phyloP scores from a whole-genome alignment of 2,888 invertebrate species.

The Apamea crenata region DNA sequence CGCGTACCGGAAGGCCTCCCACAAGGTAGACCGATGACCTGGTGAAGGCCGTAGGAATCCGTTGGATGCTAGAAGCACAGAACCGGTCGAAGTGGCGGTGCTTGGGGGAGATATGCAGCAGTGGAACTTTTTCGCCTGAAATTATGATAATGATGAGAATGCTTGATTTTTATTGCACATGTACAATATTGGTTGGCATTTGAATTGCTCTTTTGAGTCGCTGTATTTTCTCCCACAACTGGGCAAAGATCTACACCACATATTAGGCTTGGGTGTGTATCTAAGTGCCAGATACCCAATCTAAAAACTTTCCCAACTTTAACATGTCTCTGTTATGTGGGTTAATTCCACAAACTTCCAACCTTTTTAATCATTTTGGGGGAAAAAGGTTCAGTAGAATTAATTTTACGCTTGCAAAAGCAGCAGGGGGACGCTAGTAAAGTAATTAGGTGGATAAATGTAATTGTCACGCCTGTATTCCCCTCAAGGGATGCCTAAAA shows the following conservation, averaged over 20 bases:
- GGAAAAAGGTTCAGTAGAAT: conserved; percentile 43
- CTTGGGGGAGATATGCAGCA: not conserved
- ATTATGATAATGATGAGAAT: not conserved
- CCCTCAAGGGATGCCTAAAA: conserved; percentile 9
- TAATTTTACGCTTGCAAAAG: conserved; percentile 48
- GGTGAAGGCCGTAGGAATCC: not conserved
- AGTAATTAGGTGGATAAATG: conserved; percentile 48
- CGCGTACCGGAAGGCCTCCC: not conserved
- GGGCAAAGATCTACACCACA: not conserved
- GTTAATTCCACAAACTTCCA: conserved; percentile 21
- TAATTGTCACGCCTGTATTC: conserved; percentile 44
- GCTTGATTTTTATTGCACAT: not conserved
- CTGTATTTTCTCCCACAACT: no score
- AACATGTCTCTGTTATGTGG: not conserved
- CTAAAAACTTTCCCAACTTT: conserved; percentile 12
- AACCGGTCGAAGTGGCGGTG: not conserved
- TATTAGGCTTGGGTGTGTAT: not conserved
- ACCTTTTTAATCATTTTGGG: conserved; percentile 35
- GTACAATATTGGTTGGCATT: not conserved
- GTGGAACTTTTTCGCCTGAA: not conserved
- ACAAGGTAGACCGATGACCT: no score
- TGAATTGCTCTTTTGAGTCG: not conserved
- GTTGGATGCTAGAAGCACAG: not conserved
- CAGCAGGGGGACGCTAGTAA: conserved; percentile 19
- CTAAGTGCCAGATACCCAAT: not conserved